Conservation (phyloP, 92 coral and sea anemone species). For the Siderastrea siderea region DNA sequence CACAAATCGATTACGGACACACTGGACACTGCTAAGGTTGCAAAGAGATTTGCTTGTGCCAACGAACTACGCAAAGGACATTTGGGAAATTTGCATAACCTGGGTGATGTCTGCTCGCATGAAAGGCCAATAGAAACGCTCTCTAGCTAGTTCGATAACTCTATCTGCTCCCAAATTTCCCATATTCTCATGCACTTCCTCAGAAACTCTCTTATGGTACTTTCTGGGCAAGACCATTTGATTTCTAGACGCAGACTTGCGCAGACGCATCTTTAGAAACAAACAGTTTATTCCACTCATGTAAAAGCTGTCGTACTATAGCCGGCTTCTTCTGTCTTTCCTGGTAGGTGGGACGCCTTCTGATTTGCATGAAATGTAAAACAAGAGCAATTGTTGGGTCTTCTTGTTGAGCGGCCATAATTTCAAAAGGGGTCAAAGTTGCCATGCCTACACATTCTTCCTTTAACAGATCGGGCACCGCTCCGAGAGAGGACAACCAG, state of each 20-base stretch:
- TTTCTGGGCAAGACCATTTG: conserved; percentile 35
- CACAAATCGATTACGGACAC: no score
- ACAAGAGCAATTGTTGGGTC: no score
- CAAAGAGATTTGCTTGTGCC: no score
- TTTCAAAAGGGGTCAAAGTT: no score
- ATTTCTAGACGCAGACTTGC: not conserved
- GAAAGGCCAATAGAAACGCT: conserved; percentile 54
- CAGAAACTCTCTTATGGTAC: conserved; percentile 4
- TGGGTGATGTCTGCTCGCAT: conserved; percentile 55
- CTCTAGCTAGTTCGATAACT: conserved; percentile 43
- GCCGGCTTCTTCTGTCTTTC: conserved; percentile 17
- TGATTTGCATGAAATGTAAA: not conserved
- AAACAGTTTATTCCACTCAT: conserved; percentile 30
- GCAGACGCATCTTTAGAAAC: conserved; percentile 22
- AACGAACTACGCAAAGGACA: no score
- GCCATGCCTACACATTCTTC: no score
- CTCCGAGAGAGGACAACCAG: conserved; percentile 28
- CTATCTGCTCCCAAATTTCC: conserved; percentile 33
- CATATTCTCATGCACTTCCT: conserved; percentile 43
- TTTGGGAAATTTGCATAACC: no score
- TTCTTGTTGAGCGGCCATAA: no score
- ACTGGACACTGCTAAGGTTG: no score
- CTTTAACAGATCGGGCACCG: not conserved
- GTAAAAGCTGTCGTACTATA: conserved; percentile 24
- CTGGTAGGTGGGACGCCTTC: conserved; percentile 17